A percentile compares a stretch with the other conserved stretches of the same genome.
Evolutionary conservation across 2,113 vertebrate species (phyloP).

Genomic region (Cochlearius cochlearius): DNA sequence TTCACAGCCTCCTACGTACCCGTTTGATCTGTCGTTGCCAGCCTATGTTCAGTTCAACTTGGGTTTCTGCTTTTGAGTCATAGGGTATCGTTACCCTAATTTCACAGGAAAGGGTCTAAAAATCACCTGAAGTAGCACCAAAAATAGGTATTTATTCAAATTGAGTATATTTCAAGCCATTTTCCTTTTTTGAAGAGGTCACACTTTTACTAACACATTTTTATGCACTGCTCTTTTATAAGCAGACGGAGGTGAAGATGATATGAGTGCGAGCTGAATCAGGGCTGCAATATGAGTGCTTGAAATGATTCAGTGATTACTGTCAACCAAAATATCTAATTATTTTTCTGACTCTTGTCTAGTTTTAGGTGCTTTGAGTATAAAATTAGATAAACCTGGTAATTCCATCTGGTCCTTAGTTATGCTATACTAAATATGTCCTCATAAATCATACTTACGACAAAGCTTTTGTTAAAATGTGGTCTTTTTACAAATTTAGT

Average conservation of each 20-base stretch:
- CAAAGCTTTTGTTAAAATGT: not conserved
- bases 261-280: not conserved
- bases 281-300: not conserved
- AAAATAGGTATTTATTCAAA: slow-evolving; percentile 6
- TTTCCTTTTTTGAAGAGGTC: not conserved
- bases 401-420: not conserved
- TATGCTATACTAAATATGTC: not conserved
- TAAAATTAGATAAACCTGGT: not conserved
- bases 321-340: not conserved
- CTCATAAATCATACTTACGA: not conserved
- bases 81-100: not conserved
- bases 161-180: not conserved
- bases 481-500: not conserved
- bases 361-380: not conserved
- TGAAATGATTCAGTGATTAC: not conserved
- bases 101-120: slow-evolving; percentile 21
- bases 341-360: not conserved
- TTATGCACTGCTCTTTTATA: not conserved
- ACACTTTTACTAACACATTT: not conserved
- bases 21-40: slow-evolving; percentile 14
- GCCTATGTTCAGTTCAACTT: not conserved
- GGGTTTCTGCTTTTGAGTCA: slow-evolving; percentile 50
- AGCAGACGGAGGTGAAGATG: not conserved
- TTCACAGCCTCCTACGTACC: slow-evolving; percentile 2
- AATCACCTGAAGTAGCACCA: not conserved